Base-by-base conservation (phyloP, 2,888 invertebrate species). In the Brachyptera putata region DNA sequence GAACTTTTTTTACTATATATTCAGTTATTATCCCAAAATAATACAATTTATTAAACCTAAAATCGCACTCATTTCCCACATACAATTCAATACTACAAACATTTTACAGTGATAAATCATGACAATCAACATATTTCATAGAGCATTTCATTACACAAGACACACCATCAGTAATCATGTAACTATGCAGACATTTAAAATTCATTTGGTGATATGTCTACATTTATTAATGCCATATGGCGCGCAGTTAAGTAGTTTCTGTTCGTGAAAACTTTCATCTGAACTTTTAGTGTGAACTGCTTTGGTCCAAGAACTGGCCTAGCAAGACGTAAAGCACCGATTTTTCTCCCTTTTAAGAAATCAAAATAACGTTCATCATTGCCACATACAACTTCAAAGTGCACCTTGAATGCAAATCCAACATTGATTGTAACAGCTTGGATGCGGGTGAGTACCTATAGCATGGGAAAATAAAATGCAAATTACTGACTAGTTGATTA, bases 361-460 rank as follows among this genome's bases (percentile, higher is more conserved):
- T 58, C 58, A 53, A 58, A 58, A 30, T 53, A 58, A 5, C 24
- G 13, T 11, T 34, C 58, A 16, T 21, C 41, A 18, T 58, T 58
- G n/a, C 58, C 58, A 16, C 18, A 26, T 49, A 50, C 34, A 13
- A 58, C 14, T 4, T 58, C 26, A 26, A 58, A 58, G 2, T 16
- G 16, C 11, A 34, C 36, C 18, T 22, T 50, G 5, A 58, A 55
- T 21, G 48, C 13, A 25, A 22, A 13, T 5, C 18, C 18, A 9
- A 13, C 34, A n/a, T 58, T 48, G 2, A n/a, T 18, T 18, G 58
- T 50, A 1, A 58, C 50, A 55, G 58, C 58, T 21, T 53, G 49
- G 14, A 58, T 58, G 53, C 37, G 50, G 16, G 58, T 49, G 18
- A 58, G 21, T 11, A 58, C 58, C 58, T 58, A 34, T 22, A 24